A percentile compares a stretch with the other conserved stretches of the same genome.
These are phyloP conservation scores for Chondrilla cf. caribensis DNA, from an alignment of 37 sponge, comb jelly and placozoan species.

Conservation along the genomic window DNA sequence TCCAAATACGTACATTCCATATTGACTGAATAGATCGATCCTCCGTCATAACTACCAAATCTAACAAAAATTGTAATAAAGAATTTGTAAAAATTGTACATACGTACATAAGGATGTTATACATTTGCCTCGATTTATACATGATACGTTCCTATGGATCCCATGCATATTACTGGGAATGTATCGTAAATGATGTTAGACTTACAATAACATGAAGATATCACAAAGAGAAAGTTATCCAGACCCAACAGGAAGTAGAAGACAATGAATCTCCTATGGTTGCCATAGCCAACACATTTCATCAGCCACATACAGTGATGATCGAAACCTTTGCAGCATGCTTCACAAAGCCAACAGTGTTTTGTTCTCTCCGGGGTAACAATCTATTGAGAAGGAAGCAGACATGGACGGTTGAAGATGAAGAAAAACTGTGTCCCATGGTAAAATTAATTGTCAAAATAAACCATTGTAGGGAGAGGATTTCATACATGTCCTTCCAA, in stretches of 20 bases:
- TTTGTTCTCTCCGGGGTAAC: constrained; percentile 68
- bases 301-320: constrained; percentile 88
- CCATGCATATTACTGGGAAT: no score
- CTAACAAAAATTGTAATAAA: background rate
- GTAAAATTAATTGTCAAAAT: no score
- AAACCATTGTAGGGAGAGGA: no score
- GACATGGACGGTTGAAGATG: background rate
- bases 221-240: constrained; percentile 64
- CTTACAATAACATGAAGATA: constrained; percentile 38
- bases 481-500: no score
- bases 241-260: constrained; percentile 49
- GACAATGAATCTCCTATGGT: constrained; percentile 69
- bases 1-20: no score
- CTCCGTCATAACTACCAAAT: background rate
- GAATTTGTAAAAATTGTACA: no score
- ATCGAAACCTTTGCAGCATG: constrained; percentile 76
- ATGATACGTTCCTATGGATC: background rate
- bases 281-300: constrained; percentile 68
- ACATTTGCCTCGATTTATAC: background rate
- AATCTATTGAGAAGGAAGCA: constrained; percentile 35
- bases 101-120: background rate
- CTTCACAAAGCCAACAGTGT: constrained; percentile 77
- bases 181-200: no score
- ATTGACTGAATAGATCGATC: no score
- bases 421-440: no score